These are phyloP conservation scores for Microdon myrmicae DNA, from an alignment of 2,888 invertebrate species.

Conservation along the genomic window DNA sequence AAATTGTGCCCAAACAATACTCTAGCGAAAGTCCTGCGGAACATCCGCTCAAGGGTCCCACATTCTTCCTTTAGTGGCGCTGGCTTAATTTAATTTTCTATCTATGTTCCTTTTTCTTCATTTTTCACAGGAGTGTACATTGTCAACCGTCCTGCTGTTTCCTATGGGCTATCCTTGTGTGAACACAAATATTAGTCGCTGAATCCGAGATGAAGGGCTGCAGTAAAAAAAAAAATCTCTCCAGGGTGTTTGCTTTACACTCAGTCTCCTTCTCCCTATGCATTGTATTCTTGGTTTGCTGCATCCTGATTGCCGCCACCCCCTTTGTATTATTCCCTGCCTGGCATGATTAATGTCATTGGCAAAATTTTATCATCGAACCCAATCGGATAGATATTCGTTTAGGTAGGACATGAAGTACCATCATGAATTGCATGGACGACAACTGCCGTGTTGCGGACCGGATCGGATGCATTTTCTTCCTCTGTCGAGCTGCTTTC, in stretches of 20 bases:
- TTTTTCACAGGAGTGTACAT: conserved; percentile 6
- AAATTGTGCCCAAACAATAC: conserved; percentile 14
- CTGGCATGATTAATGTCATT: conserved; percentile 52
- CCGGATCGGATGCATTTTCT: neutral
- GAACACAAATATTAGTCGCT: conserved; percentile 51
- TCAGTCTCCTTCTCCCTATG: conserved; percentile 11
- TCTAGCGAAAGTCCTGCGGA: conserved; percentile 28
- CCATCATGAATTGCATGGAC: conserved; percentile 24
- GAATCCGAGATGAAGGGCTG: conserved; percentile 24
- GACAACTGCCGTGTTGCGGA: conserved; percentile 13
- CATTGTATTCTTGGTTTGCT: conserved; percentile 2
- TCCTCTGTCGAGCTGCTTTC: neutral
- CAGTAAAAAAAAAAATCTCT: conserved; percentile 27
- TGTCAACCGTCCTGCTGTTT: conserved; percentile 9
- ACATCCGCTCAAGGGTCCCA: conserved; percentile 12
- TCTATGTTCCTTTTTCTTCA: conserved; percentile 6
- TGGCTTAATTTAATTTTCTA: conserved; percentile 44
- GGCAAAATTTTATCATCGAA: conserved; percentile 49
- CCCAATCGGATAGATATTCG: conserved; percentile 23
- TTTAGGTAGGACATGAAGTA: conserved; percentile 27
- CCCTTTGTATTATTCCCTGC: conserved; percentile 1
- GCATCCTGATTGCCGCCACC: neutral
- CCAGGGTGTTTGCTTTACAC: conserved; percentile 46
- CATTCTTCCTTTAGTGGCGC: conserved; percentile 41
- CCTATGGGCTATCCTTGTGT: conserved; percentile 40